These are phyloP conservation scores for Pelobates cultripes DNA, from an alignment of 2,797 vertebrate genomes.

Conservation along the genomic window DNA sequence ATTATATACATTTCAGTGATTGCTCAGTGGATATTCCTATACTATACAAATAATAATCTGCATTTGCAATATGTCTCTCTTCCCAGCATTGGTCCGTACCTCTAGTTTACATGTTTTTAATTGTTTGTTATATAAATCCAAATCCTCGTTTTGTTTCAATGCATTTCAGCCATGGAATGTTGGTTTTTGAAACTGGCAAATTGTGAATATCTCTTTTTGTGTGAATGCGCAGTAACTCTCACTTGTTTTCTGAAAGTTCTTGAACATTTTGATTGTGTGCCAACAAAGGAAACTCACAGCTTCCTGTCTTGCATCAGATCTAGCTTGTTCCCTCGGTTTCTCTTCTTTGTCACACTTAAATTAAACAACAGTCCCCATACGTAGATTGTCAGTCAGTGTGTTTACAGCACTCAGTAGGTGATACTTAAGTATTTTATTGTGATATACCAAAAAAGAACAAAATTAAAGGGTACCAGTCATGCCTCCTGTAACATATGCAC, in stretches of 20 bases:
- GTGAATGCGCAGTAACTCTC: conserved; percentile 33
- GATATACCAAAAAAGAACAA: too few relatives aligned
- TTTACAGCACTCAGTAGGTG: too few relatives aligned
- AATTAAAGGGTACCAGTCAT: too few relatives aligned
- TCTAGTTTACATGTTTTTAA: too few relatives aligned
- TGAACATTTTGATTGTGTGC: conserved; percentile 35
- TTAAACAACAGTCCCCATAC: background rate
- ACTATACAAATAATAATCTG: too few relatives aligned
- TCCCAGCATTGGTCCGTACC: too few relatives aligned
- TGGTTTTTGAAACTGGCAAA: background rate
- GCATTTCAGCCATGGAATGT: background rate
- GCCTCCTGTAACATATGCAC: too few relatives aligned
- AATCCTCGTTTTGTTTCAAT: background rate
- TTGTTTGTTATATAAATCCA: too few relatives aligned
- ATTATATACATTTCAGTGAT: too few relatives aligned
- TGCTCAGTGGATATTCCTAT: too few relatives aligned
- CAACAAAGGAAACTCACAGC: conserved; percentile 38
- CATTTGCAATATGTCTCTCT: too few relatives aligned
- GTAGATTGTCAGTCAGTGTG: background rate
- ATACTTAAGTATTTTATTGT: too few relatives aligned
- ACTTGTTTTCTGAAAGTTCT: conserved; percentile 36
- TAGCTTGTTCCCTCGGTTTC: conserved; percentile 5
- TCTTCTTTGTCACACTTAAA: background rate
- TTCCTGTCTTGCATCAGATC: conserved; percentile 46
- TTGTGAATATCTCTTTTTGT: background rate